Percentiles rank a stretch among this genome's conserved stretches.
phyloP scores from a whole-genome alignment of 37 sponge, comb jelly and placozoan genomes.

The Geodia barretti region DNA sequence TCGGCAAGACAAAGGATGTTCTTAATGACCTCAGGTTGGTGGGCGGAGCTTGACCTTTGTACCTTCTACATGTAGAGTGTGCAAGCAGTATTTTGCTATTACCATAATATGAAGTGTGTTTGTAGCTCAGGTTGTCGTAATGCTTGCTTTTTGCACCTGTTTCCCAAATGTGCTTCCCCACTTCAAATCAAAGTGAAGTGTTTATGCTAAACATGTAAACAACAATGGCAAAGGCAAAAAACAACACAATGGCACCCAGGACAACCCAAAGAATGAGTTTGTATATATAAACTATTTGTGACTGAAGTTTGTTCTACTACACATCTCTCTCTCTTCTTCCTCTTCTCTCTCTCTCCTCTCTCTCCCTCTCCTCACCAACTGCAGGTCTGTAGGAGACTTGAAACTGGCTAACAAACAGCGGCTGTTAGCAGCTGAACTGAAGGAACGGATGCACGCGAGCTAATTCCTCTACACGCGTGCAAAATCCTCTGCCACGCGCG shows the following conservation, averaged over 20 bases:
- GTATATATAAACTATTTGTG: not conserved
- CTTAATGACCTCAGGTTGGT: conserved; percentile 92
- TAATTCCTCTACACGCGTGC: not conserved
- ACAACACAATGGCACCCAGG: not conserved
- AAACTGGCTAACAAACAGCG: conserved; percentile 35
- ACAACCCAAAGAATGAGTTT: too few species aligned
- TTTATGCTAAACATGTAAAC: not conserved
- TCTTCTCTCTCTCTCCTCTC: not conserved
- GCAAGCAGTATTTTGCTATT: too few species aligned
- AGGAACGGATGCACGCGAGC: conserved; percentile 19
- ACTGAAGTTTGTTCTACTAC: too few species aligned
- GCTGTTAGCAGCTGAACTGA: conserved; percentile 43
- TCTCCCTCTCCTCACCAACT: too few species aligned
- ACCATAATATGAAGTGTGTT: too few species aligned
- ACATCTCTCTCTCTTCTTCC: not conserved
- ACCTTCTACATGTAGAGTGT: too few species aligned
- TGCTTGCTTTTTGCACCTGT: not conserved
- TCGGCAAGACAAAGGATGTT: conserved; percentile 94
- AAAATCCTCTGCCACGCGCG: too few species aligned
- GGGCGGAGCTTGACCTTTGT: not conserved
- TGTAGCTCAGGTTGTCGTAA: too few species aligned
- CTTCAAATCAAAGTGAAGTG: not conserved
- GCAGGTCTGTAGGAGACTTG: conserved; percentile 60
- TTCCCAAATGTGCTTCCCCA: not conserved
- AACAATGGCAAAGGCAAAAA: too few species aligned